Evolutionary conservation across 1,140 invertebrate genomes (phyloP).

Genomic region (Sinella curviseta): DNA sequence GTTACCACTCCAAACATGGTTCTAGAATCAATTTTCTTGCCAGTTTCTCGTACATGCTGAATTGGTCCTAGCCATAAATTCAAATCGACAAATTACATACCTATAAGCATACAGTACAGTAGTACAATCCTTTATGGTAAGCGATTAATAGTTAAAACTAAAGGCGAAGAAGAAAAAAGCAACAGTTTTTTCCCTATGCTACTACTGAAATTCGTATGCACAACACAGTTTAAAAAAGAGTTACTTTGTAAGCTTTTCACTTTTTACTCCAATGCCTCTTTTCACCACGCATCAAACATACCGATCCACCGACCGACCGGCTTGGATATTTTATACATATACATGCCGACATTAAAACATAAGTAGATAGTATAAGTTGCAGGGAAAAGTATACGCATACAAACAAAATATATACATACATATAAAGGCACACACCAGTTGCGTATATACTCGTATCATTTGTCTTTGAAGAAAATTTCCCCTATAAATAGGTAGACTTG

Average conservation of each 20-base stretch:
- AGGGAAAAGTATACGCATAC: no score
- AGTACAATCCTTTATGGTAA: background rate
- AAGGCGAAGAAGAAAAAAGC: background rate
- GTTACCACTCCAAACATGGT: no score
- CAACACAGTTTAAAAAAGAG: background rate
- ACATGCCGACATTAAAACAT: no score
- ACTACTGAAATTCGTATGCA: background rate
- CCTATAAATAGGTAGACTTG: slow-evolving; percentile 6
- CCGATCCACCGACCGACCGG: no score
- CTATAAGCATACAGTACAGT: background rate
- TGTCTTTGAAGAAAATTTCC: background rate
- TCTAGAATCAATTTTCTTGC: no score
- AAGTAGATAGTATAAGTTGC: no score
- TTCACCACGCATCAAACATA: background rate
- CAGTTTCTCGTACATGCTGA: no score
- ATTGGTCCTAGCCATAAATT: no score
- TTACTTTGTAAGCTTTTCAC: background rate
- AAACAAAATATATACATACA: no score
- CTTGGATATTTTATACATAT: no score
- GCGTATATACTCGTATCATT: background rate
- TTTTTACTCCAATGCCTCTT: background rate
- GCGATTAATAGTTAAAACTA: background rate
- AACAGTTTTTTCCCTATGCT: background rate
- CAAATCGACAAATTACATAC: no score
- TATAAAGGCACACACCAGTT: background rate